Evolutionary conservation across 2,797 vertebrate genomes (phyloP).

Genomic region (Hydrophis major): DNA sequence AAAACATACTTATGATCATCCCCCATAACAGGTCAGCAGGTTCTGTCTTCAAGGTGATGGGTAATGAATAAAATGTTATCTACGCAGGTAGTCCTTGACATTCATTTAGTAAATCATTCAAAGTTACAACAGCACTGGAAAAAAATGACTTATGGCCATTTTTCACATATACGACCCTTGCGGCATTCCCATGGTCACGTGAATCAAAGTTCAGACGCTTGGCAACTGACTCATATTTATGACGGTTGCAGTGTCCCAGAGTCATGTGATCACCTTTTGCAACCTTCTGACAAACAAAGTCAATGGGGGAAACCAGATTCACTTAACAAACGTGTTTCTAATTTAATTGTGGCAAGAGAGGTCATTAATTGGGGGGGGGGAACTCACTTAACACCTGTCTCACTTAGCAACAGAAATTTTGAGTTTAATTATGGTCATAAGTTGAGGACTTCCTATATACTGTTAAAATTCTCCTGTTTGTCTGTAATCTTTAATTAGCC

Average conservation of each 20-base stretch:
- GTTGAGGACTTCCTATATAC: background rate
- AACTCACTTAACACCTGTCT: background rate
- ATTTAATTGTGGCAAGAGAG: background rate
- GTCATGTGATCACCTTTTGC: background rate
- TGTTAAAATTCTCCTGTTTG: background rate
- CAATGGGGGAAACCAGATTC: background rate
- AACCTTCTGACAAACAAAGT: background rate
- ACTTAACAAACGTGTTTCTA: background rate
- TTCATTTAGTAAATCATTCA: background rate
- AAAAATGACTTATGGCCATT: background rate
- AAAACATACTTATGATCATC: background rate
- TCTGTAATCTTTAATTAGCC: background rate
- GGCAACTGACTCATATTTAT: background rate
- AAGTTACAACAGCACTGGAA: background rate
- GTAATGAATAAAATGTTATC: background rate
- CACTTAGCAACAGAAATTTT: background rate
- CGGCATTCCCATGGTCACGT: background rate
- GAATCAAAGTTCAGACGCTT: background rate
- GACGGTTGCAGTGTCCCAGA: background rate
- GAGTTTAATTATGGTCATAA: background rate
- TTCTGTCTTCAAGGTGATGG: background rate
- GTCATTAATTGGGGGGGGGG: background rate
- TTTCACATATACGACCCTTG: background rate
- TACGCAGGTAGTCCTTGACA: background rate
- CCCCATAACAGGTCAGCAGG: background rate